A percentile compares a stretch with the other conserved stretches of the same genome.
phyloP scores from a whole-genome alignment of 2,888 invertebrate species.

The Pristionchus arcanus region DNA sequence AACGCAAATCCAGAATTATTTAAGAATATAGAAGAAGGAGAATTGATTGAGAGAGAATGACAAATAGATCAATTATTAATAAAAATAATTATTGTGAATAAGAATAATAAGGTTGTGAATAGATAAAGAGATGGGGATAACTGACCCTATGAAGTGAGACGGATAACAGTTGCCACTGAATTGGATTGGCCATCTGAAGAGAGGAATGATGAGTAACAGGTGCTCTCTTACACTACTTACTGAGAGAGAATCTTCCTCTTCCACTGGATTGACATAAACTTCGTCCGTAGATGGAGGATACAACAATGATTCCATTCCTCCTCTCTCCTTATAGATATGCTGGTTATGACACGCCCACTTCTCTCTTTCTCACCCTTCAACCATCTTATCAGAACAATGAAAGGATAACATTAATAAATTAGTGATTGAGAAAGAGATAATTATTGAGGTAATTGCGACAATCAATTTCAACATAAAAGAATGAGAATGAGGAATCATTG shows the following conservation, averaged over 20 bases:
- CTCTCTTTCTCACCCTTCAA: neutral
- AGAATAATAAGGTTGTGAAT: neutral
- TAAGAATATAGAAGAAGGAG: neutral
- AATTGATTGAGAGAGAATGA: neutral
- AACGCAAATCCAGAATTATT: too few relatives aligned
- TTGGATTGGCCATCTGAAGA: constrained; percentile 47
- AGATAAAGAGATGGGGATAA: neutral
- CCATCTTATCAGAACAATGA: neutral
- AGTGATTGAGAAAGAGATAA: neutral
- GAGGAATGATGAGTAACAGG: constrained; percentile 35
- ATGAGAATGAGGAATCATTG: neutral
- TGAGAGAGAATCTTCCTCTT: neutral
- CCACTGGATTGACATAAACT: constrained; percentile 18
- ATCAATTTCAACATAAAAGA: neutral
- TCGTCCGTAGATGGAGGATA: neutral
- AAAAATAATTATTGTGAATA: neutral
- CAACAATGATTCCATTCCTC: neutral
- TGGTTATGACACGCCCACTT: constrained; percentile 24
- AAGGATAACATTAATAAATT: neutral
- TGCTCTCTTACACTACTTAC: constrained; percentile 48
- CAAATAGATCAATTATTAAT: neutral
- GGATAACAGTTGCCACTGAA: constrained; percentile 76
- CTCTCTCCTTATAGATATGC: neutral
- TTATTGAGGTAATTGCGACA: neutral
- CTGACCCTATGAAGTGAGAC: constrained; percentile 76